Evolutionary conservation across 2,888 invertebrate genomes (phyloP), one percentile per base, ranked within the genome.

Genomic region (Aethes cnicana): DNA sequence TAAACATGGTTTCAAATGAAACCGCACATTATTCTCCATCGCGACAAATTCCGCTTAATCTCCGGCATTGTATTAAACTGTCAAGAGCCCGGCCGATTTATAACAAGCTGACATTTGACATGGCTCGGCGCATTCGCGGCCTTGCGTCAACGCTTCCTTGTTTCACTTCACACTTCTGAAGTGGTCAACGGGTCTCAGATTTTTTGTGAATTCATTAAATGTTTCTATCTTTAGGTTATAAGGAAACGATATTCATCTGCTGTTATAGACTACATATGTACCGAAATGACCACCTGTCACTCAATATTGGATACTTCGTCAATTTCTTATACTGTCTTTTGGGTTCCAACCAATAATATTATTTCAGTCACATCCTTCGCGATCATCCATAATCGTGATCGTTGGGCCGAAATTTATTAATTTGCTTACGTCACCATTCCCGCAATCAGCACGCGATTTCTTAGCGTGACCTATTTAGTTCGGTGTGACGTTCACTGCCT

Each of bases 361-460:
- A n/a, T n/a, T n/a, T 30, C 21, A 37, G 44, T 44, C 25, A 4
- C 28, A 11, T 25, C 23, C 14, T 44, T 32, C 18, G 36, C 39
- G 44, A 44, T 32, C 20, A 32, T 39, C 32, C 37, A 44, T 50
- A 44, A 50, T 44, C 14, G 44, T 39, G 44, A 39, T 18, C 11
- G 14, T 12, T 25, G 23, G 16, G 23, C 36, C 28, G 36, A 44
- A 37, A 32, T 52, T 14, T 25, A 39, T 49, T 55, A 37, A 47
- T 53, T 55, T 49, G 49, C 47, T 58, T 50, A 53, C 53, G 54
- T 55, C 50, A 44, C 32, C 14, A 18, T 17, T 8, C 28, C 5
- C 30, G 23, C 14, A 55, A 52, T 47, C 46, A 16, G 11, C 32
- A 56, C 49, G 53, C 49, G 48, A 57, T 47, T 54, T 37, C 37